These are phyloP conservation scores for Isaurus tuberculatus DNA, from an alignment of 92 coral and sea anemone species.

Conservation along the genomic window DNA sequence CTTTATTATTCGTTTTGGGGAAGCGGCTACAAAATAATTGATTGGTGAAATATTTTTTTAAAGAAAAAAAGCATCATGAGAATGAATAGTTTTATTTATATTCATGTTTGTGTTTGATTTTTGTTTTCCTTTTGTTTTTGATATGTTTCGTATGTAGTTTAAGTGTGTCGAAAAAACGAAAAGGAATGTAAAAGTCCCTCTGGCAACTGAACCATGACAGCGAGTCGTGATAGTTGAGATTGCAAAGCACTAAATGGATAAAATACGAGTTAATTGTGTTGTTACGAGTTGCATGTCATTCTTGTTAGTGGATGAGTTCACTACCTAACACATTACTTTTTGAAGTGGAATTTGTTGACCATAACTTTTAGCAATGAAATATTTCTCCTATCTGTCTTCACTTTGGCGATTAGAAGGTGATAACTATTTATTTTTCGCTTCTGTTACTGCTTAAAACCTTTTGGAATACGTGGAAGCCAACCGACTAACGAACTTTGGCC, in stretches of 20 bases:
- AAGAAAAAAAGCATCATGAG: too few species aligned
- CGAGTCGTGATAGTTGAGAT: neutral
- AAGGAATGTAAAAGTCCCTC: neutral
- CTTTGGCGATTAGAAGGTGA: constrained; percentile 27
- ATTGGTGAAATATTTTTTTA: too few species aligned
- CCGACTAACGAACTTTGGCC: constrained; percentile 18
- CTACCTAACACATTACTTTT: too few species aligned
- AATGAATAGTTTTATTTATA: too few species aligned
- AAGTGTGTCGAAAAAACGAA: neutral
- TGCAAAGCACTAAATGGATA: neutral
- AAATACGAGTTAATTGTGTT: neutral
- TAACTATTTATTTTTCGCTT: constrained; percentile 6
- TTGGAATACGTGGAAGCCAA: neutral
- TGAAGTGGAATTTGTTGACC: neutral
- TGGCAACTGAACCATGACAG: neutral
- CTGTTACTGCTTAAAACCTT: neutral
- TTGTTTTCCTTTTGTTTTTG: too few species aligned
- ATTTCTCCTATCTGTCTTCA: neutral
- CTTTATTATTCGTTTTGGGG: too few species aligned
- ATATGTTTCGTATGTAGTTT: too few species aligned
- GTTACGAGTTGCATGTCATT: neutral
- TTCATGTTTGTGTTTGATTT: too few species aligned
- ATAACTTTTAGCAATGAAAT: neutral
- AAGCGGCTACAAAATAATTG: too few species aligned
- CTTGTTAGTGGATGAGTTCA: too few species aligned